phyloP scores from a whole-genome alignment of 2,888 invertebrate genomes.

The Punctoribates punctum region DNA sequence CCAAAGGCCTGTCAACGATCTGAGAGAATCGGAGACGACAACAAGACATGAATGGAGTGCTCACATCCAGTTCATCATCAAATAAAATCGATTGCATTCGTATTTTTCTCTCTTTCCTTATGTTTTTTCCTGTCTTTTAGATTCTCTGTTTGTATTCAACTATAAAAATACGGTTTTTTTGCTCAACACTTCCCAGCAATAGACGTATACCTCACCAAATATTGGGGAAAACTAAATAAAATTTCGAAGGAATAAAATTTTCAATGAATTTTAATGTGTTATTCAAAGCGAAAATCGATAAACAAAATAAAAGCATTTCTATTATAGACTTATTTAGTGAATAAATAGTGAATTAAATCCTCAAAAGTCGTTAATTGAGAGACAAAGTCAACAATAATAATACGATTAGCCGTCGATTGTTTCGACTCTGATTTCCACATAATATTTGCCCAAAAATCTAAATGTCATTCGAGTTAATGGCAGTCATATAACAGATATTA shows the following conservation, averaged over 20 bases:
- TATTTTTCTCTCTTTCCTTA: background rate
- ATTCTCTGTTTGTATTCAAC: background rate
- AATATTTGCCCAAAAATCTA: background rate
- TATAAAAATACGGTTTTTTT: background rate
- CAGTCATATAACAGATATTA: background rate
- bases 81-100: background rate
- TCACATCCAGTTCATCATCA: slow-evolving; percentile 1
- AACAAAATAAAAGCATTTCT: too few relatives aligned
- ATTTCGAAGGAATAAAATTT: too few relatives aligned
- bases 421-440: background rate
- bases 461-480: background rate
- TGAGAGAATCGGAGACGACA: background rate
- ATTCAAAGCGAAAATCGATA: too few relatives aligned
- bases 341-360: too few relatives aligned
- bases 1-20: background rate
- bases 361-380: too few relatives aligned
- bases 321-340: too few relatives aligned
- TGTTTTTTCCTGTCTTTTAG: background rate
- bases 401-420: too few relatives aligned
- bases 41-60: background rate
- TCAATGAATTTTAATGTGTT: too few relatives aligned
- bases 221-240: too few relatives aligned
- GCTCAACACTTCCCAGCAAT: too few relatives aligned
- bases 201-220: too few relatives aligned
- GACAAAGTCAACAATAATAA: too few relatives aligned